These are phyloP conservation scores for Agrilus planipennis DNA, from an alignment of 1,140 invertebrate species.

Conservation along the genomic window DNA sequence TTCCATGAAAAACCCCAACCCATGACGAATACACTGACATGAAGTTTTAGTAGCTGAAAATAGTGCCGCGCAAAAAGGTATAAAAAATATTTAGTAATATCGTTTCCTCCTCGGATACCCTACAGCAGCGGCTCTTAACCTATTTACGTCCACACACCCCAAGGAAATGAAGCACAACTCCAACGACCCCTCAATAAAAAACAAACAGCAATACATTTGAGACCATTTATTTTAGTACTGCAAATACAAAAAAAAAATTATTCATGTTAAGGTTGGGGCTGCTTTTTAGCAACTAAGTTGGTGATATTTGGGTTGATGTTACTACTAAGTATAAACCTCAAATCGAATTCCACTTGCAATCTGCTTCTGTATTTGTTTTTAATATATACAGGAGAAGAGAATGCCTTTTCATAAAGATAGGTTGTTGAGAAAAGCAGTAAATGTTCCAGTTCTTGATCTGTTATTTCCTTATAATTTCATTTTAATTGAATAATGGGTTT, in stretches of 20 bases:
- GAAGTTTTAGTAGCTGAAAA: no score
- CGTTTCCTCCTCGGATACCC: no score
- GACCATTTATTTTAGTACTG: no score
- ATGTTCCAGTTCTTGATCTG: neutral
- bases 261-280: neutral
- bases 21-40: no score
- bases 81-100: no score
- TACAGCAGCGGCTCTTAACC: no score
- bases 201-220: no score
- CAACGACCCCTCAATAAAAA: no score
- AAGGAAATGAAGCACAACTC: neutral
- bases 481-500: neutral
- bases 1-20: no score
- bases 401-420: neutral
- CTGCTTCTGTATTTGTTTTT: slow-evolving; percentile 9
- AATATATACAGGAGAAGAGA: slow-evolving; percentile 5
- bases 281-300: neutral
- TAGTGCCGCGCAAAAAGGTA: no score
- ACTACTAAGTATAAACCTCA: slow-evolving; percentile 1
- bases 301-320: slow-evolving; percentile 6
- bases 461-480: neutral
- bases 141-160: no score
- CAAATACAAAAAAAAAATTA: neutral
- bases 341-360: slow-evolving; percentile 6
- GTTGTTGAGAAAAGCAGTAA: neutral